Conservation (phyloP, 2,888 invertebrate genomes). For the Zaprionus obscuricornis region DNA sequence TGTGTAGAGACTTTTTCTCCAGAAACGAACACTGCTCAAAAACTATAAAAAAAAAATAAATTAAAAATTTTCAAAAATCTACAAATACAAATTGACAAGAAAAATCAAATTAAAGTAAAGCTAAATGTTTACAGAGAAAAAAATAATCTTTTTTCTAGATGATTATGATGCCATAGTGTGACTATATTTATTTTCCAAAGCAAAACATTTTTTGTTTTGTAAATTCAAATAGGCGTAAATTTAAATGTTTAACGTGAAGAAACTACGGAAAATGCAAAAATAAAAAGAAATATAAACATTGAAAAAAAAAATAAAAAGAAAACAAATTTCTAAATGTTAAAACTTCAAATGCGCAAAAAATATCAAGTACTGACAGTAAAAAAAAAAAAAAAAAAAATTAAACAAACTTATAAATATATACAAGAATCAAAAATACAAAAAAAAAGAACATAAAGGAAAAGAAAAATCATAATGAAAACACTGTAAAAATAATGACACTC, state of each 20-base stretch:
- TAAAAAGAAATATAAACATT: not conserved
- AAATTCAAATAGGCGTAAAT: conserved; percentile 53
- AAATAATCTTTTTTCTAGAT: conserved; percentile 17
- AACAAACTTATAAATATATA: conserved; percentile 27
- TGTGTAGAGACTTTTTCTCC: conserved; percentile 34
- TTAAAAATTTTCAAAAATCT: conserved; percentile 27
- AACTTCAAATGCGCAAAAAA: conserved; percentile 56
- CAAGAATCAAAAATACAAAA: conserved; percentile 9
- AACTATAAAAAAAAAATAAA: no score
- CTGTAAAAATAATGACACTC: conserved; percentile 54
- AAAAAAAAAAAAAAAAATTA: conserved; percentile 36
- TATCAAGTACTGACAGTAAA: conserved; percentile 61
- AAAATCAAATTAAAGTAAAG: conserved; percentile 31
- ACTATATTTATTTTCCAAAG: conserved; percentile 60
- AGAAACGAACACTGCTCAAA: conserved; percentile 59
- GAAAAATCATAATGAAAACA: conserved; percentile 13
- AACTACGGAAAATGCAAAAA: conserved; percentile 35
- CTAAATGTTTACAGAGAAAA: conserved; percentile 30
- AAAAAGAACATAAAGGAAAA: conserved; percentile 2
- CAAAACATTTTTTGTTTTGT: conserved; percentile 49
- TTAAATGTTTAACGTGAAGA: conserved; percentile 52
- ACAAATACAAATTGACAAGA: conserved; percentile 15
- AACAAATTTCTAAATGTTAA: conserved; percentile 56
- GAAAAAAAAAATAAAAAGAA: conserved; percentile 11
- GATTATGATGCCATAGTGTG: conserved; percentile 60